Evolutionary conservation across 2,113 vertebrate species (phyloP).

Genomic region (Nansenia antarctica): DNA sequence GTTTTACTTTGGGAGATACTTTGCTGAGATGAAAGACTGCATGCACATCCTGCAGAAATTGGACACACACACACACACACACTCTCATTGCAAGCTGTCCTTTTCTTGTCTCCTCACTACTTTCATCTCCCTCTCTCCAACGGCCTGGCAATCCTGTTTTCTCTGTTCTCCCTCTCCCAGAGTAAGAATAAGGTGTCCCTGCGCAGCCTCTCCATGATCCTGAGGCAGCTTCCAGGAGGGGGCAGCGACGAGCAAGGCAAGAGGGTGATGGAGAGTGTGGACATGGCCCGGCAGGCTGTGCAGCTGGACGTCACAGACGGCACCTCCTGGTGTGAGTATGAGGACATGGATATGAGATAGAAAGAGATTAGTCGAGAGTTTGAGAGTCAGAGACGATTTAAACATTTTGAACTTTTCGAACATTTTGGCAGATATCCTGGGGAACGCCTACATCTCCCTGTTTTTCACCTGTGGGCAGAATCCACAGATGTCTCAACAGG

Average conservation of each 20-base stretch:
- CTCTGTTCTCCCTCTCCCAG: constrained; percentile 50
- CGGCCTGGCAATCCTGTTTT: background rate
- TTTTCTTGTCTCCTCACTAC: background rate
- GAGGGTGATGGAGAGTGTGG: constrained; percentile 84
- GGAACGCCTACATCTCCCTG: constrained; percentile 88
- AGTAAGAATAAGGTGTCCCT: constrained; percentile 89
- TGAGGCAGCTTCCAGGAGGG: constrained; percentile 78
- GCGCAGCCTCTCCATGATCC: constrained; percentile 89
- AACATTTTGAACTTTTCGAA: background rate
- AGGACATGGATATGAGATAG: background rate
- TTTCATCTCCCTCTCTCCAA: background rate
- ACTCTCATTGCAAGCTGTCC: background rate
- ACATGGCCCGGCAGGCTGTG: constrained; percentile 83
- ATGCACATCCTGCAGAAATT: background rate
- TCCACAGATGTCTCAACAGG: constrained; percentile 87
- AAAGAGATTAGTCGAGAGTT: background rate
- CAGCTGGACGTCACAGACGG: constrained; percentile 87
- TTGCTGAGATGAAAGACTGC: background rate
- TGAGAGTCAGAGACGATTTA: no score
- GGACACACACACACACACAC: background rate
- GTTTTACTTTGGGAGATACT: background rate
- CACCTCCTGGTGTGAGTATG: constrained; percentile 90
- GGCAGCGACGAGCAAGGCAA: constrained; percentile 66
- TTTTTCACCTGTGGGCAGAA: constrained; percentile 89
- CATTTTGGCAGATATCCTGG: constrained; percentile 81